Evolutionary conservation across 2,113 vertebrate genomes (phyloP).

Genomic region (Arvicanthis niloticus): DNA sequence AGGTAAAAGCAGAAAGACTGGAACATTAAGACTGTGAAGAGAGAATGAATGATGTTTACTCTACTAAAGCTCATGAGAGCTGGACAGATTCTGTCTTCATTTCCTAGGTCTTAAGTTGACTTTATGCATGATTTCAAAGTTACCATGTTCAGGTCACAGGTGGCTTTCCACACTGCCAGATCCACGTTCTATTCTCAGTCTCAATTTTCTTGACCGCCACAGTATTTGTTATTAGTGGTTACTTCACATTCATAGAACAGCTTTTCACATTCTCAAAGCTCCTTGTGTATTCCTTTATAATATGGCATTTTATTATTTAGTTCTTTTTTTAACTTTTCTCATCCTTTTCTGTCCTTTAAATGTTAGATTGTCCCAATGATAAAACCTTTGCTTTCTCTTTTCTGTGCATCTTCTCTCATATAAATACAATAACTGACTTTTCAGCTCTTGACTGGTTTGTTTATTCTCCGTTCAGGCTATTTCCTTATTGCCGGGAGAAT

Average conservation of each 20-base stretch:
- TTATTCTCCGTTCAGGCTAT: background rate
- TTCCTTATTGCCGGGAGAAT: background rate
- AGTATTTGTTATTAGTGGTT: background rate
- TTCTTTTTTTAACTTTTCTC: background rate
- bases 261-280: background rate
- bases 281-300: background rate
- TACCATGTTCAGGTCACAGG: background rate
- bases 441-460: background rate
- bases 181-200: background rate
- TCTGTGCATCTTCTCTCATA: background rate
- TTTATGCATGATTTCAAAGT: background rate
- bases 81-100: background rate
- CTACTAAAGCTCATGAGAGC: background rate
- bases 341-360: conserved; percentile 14
- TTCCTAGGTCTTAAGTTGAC: background rate
- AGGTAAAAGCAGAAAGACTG: background rate
- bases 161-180: background rate
- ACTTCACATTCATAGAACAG: background rate
- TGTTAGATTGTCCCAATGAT: background rate
- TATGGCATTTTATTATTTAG: background rate
- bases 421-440: background rate
- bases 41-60: background rate
- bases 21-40: background rate
- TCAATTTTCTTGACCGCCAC: background rate
- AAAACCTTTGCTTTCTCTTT: background rate